Percentiles rank a stretch among this genome's conserved stretches.
These are phyloP conservation scores for Drosophila bocqueti DNA, from an alignment of 1,140 invertebrate species.

Conservation along the genomic window DNA sequence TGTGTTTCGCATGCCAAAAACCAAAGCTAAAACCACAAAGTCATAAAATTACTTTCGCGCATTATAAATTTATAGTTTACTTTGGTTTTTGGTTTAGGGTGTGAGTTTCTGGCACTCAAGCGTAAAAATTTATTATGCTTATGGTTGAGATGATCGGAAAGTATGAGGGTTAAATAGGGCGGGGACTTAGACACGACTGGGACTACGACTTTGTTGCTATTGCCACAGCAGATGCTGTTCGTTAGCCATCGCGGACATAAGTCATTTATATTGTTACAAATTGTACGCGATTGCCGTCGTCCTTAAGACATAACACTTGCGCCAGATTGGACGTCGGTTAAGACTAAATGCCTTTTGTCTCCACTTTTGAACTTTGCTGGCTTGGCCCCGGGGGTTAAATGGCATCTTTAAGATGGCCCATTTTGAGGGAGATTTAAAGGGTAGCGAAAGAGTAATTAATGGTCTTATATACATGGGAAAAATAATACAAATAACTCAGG, in stretches of 20 bases:
- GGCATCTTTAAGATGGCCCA: constrained; percentile 47
- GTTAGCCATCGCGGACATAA: constrained; percentile 74
- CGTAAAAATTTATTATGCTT: constrained; percentile 85
- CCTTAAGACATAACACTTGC: constrained; percentile 53
- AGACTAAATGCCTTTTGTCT: constrained; percentile 74
- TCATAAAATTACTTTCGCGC: constrained; percentile 85
- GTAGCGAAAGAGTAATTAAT: not conserved
- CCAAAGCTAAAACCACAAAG: constrained; percentile 82
- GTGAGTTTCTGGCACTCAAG: constrained; percentile 67
- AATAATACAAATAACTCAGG: not conserved
- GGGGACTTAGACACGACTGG: constrained; percentile 14
- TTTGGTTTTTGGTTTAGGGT: constrained; percentile 54
- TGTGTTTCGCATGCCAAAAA: constrained; percentile 56
- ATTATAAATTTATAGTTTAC: constrained; percentile 84
- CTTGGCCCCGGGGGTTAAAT: constrained; percentile 56
- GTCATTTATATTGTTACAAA: constrained; percentile 84
- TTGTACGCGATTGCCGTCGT: constrained; percentile 76
- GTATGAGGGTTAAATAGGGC: constrained; percentile 12
- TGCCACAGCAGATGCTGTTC: constrained; percentile 58
- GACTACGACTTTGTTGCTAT: constrained; percentile 51
- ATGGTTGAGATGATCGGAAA: constrained; percentile 55
- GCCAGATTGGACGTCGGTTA: constrained; percentile 55
- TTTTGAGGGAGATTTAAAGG: constrained; percentile 35
- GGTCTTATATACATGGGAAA: not conserved
- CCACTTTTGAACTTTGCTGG: constrained; percentile 63